Evolutionary conservation across 92 coral and sea anemone species (phyloP).

Genomic region (Paramuricea clavata): DNA sequence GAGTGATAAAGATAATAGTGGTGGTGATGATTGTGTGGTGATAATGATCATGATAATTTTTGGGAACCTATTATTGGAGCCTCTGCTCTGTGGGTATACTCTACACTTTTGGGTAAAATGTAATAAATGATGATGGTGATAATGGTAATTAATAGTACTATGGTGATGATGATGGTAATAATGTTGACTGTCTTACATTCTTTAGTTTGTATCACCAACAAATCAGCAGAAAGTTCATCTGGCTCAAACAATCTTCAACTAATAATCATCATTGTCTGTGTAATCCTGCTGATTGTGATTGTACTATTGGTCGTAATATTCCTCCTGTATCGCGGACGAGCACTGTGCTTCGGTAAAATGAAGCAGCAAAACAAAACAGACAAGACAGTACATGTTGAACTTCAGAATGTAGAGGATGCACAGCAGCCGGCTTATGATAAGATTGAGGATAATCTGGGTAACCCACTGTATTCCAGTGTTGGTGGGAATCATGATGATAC

Average conservation of each 20-base stretch:
- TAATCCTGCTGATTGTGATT: conserved; percentile 67
- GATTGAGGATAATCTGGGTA: conserved; percentile 19
- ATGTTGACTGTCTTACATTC: neutral
- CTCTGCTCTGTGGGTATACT: too few relatives aligned
- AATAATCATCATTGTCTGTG: conserved; percentile 76
- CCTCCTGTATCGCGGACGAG: conserved; percentile 42
- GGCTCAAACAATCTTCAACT: neutral
- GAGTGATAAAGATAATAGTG: neutral
- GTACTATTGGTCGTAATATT: conserved; percentile 70
- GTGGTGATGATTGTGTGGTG: too few relatives aligned
- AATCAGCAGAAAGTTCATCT: neutral
- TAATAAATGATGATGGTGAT: neutral
- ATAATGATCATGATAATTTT: too few relatives aligned
- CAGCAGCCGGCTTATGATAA: conserved; percentile 23
- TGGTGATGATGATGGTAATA: neutral
- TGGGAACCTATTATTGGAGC: too few relatives aligned
- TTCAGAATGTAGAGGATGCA: conserved; percentile 10
- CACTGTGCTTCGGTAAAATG: conserved; percentile 13
- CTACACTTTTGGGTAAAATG: too few relatives aligned
- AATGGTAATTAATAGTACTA: too few relatives aligned
- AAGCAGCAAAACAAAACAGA: conserved; percentile 5
- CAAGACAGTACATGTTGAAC: conserved; percentile 34
- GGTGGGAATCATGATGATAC: conserved; percentile 33
- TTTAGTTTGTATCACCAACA: neutral
- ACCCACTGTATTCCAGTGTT: conserved; percentile 36